phyloP scores from a whole-genome alignment of 2,113 vertebrate species.

The Chelonoidis abingdonii region DNA sequence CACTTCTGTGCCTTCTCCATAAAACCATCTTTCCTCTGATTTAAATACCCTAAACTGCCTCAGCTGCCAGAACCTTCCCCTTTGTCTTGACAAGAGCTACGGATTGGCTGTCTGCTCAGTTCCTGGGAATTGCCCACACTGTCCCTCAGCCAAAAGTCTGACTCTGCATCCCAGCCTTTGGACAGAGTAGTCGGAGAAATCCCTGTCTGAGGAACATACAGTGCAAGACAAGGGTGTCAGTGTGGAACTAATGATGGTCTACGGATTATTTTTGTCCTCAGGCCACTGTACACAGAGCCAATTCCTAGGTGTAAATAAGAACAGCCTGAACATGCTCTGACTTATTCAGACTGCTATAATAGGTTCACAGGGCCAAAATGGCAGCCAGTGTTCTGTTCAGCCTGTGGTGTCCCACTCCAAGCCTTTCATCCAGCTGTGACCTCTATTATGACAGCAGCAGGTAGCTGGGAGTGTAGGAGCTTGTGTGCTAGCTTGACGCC shows the following conservation, averaged over 20 bases:
- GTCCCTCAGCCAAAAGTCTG: neutral
- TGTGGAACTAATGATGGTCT: neutral
- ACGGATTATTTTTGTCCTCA: neutral
- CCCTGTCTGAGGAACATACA: neutral
- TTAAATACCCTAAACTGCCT: neutral
- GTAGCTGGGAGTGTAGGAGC: neutral
- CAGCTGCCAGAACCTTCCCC: fast-evolving
- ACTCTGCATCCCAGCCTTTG: neutral
- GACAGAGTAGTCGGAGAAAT: neutral
- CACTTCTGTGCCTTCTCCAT: too few species aligned
- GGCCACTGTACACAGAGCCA: fast-evolving
- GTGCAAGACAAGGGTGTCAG: neutral
- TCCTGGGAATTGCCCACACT: neutral
- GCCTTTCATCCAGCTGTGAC: neutral
- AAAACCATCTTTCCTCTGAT: neutral
- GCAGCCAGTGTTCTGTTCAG: neutral
- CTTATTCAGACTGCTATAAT: neutral
- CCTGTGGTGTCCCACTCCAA: neutral
- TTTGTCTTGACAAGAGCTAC: neutral
- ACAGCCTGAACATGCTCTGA: neutral
- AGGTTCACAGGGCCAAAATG: neutral
- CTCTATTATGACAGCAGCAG: neutral
- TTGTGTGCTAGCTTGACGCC: neutral
- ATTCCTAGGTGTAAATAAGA: neutral
- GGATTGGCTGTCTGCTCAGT: neutral